A percentile compares a stretch with the other conserved stretches of the same genome.
Evolutionary conservation across 2,113 vertebrate species (phyloP).

Genomic region (Elgaria multicarinata): DNA sequence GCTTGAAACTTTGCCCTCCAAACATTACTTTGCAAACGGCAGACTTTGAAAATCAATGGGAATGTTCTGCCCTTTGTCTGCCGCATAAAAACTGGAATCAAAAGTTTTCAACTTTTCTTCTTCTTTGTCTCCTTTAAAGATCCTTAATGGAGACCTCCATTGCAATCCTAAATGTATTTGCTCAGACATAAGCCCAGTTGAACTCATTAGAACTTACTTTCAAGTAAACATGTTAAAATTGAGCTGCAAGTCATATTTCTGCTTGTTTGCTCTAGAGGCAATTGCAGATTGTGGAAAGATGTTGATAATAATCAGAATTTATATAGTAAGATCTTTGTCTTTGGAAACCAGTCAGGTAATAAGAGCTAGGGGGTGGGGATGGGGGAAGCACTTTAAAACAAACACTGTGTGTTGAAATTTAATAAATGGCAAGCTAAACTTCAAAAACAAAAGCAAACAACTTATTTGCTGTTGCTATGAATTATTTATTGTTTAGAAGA

Average conservation of each 20-base stretch:
- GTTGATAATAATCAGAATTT: constrained; percentile 4
- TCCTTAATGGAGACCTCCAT: background rate
- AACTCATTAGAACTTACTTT: constrained; percentile 29
- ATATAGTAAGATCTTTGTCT: background rate
- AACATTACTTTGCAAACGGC: background rate
- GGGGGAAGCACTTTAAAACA: constrained; percentile 29
- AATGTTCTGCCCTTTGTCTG: too few species aligned
- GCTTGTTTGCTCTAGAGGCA: background rate
- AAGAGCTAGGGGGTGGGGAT: too few species aligned
- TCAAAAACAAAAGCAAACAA: constrained; percentile 37
- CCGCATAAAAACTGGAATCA: background rate
- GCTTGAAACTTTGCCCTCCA: background rate
- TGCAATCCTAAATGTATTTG: background rate
- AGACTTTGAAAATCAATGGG: background rate
- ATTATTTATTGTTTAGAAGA: constrained; percentile 60
- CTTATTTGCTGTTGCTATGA: constrained; percentile 23
- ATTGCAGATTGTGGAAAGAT: background rate
- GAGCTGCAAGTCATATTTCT: background rate
- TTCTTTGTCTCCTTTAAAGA: background rate
- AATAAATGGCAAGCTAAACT: constrained; percentile 40
- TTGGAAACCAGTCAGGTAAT: constrained; percentile 7
- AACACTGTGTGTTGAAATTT: constrained; percentile 26
- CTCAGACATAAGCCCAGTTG: background rate
- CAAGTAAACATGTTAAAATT: constrained; percentile 4
- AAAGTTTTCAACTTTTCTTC: background rate